phyloP scores from a whole-genome alignment of 1,140 invertebrate species.

The Oreohelix idahoensis region DNA sequence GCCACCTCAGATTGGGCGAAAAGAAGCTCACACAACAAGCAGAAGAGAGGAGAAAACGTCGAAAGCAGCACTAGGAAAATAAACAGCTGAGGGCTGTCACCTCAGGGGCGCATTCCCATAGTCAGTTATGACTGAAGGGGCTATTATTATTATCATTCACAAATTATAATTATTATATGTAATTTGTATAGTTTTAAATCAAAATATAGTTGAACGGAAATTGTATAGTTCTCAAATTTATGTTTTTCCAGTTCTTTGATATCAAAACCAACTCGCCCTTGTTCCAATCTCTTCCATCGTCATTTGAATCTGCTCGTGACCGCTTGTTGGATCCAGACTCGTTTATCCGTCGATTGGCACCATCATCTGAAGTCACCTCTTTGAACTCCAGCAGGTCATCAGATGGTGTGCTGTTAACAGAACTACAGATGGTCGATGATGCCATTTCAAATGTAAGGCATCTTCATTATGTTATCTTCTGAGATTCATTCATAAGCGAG shows the following conservation, averaged over 20 bases:
- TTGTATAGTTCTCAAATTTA: neutral
- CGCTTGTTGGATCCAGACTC: constrained; percentile 60
- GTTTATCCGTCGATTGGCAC: constrained; percentile 48
- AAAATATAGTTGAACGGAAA: neutral
- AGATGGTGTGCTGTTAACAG: constrained; percentile 64
- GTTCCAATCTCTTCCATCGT: constrained; percentile 63
- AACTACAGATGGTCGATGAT: constrained; percentile 67
- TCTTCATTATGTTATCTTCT: too few species aligned
- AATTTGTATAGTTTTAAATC: too few species aligned
- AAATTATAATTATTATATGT: too few species aligned
- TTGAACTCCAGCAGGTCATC: constrained; percentile 58
- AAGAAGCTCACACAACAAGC: too few species aligned
- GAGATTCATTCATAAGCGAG: too few species aligned
- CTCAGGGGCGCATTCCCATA: too few species aligned
- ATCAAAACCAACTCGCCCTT: constrained; percentile 62
- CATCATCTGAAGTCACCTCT: constrained; percentile 44
- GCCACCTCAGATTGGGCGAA: too few species aligned
- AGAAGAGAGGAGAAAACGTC: too few species aligned
- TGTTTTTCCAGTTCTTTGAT: constrained; percentile 66
- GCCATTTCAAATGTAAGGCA: constrained; percentile 63
- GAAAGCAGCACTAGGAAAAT: too few species aligned
- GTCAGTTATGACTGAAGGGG: too few species aligned
- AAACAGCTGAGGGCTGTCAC: too few species aligned
- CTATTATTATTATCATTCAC: too few species aligned
- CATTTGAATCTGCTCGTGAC: constrained; percentile 55